These are phyloP conservation scores for Pantherophis vulpinus DNA, from an alignment of 2,797 vertebrate genomes.

Conservation along the genomic window DNA sequence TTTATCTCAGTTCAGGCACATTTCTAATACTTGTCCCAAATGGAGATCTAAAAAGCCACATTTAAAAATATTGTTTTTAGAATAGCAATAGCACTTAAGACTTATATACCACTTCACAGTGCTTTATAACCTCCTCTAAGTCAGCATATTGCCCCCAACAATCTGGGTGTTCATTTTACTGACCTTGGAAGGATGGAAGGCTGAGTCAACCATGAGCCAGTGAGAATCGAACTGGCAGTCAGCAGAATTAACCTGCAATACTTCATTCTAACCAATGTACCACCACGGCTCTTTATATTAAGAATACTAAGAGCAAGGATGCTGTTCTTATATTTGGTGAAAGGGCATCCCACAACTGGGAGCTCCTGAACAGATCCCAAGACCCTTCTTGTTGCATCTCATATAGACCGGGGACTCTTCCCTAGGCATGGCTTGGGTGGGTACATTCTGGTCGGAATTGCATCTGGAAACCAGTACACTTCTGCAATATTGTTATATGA, in stretches of 20 bases:
- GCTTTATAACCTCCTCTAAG: background rate
- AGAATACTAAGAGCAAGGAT: background rate
- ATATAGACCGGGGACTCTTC: background rate
- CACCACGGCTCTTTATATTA: too few relatives aligned
- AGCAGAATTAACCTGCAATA: too few relatives aligned
- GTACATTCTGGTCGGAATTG: background rate
- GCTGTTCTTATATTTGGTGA: background rate
- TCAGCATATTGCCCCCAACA: too few relatives aligned
- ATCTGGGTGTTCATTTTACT: too few relatives aligned
- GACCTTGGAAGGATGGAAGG: too few relatives aligned
- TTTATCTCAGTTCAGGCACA: background rate
- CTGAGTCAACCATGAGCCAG: too few relatives aligned
- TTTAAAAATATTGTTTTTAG: background rate
- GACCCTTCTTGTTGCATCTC: background rate
- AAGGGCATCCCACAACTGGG: background rate
- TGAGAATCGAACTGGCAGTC: too few relatives aligned
- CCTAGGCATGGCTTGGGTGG: background rate
- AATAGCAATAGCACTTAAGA: background rate
- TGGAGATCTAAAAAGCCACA: background rate
- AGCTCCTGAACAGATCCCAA: background rate
- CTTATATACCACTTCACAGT: background rate
- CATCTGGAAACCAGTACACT: background rate
- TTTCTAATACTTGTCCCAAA: background rate
- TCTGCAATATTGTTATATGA: background rate
- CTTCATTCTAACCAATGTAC: too few relatives aligned